Evolutionary conservation across 2,797 vertebrate species (phyloP).

Genomic region (Myripristis jacobus): DNA sequence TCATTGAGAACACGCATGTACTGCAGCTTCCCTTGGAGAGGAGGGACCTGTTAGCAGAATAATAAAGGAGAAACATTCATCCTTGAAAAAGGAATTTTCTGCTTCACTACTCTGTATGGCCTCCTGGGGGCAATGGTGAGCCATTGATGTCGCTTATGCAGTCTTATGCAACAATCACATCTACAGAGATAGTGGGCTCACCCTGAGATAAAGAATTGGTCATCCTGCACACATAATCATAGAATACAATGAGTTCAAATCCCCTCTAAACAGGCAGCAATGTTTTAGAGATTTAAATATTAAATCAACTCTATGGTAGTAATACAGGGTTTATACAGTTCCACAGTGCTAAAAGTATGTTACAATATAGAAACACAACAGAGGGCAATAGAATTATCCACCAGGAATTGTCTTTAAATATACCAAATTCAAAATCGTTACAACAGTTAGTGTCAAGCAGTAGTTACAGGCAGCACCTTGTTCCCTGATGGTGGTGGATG

Average conservation of each 20-base stretch:
- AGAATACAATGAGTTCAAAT: constrained; percentile 32
- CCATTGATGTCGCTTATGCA: constrained; percentile 38
- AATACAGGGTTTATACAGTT: not conserved
- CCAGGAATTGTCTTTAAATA: not conserved
- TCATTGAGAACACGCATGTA: constrained; percentile 98
- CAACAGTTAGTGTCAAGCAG: not conserved
- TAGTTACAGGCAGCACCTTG: constrained; percentile 85
- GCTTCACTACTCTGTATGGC: constrained; percentile 23
- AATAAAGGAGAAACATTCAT: constrained; percentile 52
- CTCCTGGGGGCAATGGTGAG: constrained; percentile 79
- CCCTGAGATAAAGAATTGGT: constrained; percentile 34
- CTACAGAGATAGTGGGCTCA: constrained; percentile 31
- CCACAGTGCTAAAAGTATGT: not conserved
- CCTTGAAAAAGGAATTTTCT: constrained; percentile 20
- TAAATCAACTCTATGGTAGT: constrained; percentile 21
- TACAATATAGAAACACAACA: constrained; percentile 3
- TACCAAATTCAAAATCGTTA: constrained; percentile 13
- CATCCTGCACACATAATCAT: constrained; percentile 37
- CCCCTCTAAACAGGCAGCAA: not conserved
- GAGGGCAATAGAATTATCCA: not conserved
- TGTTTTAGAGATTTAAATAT: constrained; percentile 19
- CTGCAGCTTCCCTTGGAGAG: constrained; percentile 96
- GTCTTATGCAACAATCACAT: constrained; percentile 68
- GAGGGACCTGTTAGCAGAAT: constrained; percentile 87
- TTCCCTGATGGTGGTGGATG: constrained; percentile 91